A percentile compares a stretch with the other conserved stretches of the same genome.
These are phyloP conservation scores for Nephrotoma guestfalica DNA, from an alignment of 2,888 invertebrate genomes.

Conservation along the genomic window DNA sequence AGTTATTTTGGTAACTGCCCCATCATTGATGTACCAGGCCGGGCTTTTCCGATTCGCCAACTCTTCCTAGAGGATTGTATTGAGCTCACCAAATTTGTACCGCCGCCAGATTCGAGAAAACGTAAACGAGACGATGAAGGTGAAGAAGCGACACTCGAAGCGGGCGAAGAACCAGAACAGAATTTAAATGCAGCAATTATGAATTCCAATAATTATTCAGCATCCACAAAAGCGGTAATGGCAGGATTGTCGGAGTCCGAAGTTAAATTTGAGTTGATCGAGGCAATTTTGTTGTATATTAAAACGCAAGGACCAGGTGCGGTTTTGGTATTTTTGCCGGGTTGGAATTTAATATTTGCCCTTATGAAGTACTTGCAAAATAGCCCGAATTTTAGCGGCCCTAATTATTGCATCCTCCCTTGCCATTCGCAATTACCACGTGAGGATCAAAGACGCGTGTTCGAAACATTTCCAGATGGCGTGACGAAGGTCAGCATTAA, in stretches of 20 bases:
- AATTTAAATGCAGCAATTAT: slow-evolving; percentile 54
- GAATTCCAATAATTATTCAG: slow-evolving; percentile 34
- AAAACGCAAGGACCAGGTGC: slow-evolving; percentile 59
- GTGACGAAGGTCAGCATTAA: slow-evolving; percentile 57
- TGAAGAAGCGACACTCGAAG: slow-evolving; percentile 42
- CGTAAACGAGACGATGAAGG: slow-evolving; percentile 46
- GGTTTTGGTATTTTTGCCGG: slow-evolving; percentile 84
- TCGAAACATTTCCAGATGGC: slow-evolving; percentile 67
- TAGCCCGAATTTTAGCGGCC: slow-evolving; percentile 53
- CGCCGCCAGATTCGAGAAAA: slow-evolving; percentile 57
- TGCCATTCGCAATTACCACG: slow-evolving; percentile 95
- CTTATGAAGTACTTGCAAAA: slow-evolving; percentile 72
- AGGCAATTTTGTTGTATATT: slow-evolving; percentile 56
- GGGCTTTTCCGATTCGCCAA: slow-evolving; percentile 75
- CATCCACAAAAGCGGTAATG: slow-evolving; percentile 54
- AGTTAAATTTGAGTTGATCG: slow-evolving; percentile 81
- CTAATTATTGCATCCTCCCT: slow-evolving; percentile 66
- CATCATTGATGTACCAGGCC: slow-evolving; percentile 73
- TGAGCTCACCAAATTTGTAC: slow-evolving; percentile 70
- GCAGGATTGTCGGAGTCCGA: slow-evolving; percentile 76
- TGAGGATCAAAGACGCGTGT: slow-evolving; percentile 88
- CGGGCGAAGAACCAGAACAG: slow-evolving; percentile 49
- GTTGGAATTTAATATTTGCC: slow-evolving; percentile 94
- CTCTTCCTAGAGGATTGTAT: slow-evolving; percentile 91
- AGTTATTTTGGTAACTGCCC: slow-evolving; percentile 85